Evolutionary conservation across 2,113 vertebrate genomes (phyloP).

Genomic region (Philantomba maxwellii): DNA sequence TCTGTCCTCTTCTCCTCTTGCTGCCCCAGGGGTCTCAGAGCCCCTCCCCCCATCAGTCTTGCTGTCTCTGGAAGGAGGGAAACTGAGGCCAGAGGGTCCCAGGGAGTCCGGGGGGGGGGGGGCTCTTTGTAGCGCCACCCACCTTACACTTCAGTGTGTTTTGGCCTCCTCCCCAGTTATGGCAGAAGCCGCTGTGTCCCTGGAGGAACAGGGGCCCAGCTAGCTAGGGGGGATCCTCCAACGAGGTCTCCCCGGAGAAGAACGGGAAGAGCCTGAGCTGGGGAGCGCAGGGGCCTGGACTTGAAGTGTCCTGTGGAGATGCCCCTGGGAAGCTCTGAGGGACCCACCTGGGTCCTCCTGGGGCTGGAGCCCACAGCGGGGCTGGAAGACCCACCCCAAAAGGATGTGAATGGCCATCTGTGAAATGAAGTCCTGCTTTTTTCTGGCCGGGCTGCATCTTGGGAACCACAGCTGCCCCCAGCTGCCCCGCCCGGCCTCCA

Average conservation of each 20-base stretch:
- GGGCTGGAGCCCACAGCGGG: background rate
- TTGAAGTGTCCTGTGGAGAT: background rate
- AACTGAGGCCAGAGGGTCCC: background rate
- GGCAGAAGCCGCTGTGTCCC: background rate
- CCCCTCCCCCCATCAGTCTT: background rate
- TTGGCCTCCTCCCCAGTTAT: background rate
- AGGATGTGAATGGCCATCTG: no score
- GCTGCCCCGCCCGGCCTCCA: accelerated
- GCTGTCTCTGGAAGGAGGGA: background rate
- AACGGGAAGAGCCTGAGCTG: background rate
- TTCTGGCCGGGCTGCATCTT: background rate
- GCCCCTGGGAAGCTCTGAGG: background rate
- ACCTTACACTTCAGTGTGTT: no score
- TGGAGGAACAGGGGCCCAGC: background rate
- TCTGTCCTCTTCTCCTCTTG: background rate
- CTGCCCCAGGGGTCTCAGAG: background rate
- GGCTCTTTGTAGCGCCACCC: background rate
- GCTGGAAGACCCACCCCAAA: background rate
- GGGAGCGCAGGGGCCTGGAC: background rate
- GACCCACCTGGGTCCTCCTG: background rate
- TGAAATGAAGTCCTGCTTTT: background rate
- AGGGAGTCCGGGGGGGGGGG: background rate
- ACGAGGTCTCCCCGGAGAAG: background rate
- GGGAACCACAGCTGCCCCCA: background rate
- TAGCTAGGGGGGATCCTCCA: no score